These are phyloP conservation scores for Hirundichthys speculiger DNA, from an alignment of 2,113 vertebrate genomes.

Conservation along the genomic window DNA sequence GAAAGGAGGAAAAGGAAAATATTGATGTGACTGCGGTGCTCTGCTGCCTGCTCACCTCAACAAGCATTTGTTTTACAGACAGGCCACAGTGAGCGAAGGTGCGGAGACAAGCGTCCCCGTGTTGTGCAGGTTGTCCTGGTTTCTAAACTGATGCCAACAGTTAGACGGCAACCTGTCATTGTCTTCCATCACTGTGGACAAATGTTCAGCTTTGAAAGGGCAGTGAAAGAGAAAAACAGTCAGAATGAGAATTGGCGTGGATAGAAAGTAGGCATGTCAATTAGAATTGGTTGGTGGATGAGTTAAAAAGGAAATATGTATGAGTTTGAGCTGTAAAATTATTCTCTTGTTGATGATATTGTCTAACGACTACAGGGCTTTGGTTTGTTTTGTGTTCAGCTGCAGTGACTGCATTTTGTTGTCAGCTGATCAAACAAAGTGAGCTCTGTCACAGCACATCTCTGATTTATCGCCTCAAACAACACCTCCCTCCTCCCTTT, in stretches of 20 bases:
- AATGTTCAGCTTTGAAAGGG: not conserved
- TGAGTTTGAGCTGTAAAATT: slow-evolving; percentile 3
- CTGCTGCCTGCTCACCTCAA: slow-evolving; percentile 29
- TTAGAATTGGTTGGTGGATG: no score
- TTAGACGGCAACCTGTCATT: slow-evolving; percentile 5
- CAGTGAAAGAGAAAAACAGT: not conserved
- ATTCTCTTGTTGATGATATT: not conserved
- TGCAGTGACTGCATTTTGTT: slow-evolving; percentile 21
- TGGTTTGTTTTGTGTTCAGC: slow-evolving; percentile 16
- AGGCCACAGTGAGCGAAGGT: slow-evolving; percentile 39
- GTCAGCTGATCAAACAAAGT: slow-evolving; percentile 50
- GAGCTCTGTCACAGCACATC: slow-evolving; percentile 40
- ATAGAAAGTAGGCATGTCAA: not conserved
- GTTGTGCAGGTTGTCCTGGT: not conserved
- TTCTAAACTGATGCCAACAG: slow-evolving; percentile 12
- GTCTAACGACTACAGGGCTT: slow-evolving; percentile 1
- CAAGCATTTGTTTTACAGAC: slow-evolving; percentile 40
- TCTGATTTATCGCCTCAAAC: slow-evolving; percentile 54
- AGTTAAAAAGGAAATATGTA: no score
- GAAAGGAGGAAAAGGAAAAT: slow-evolving; percentile 1
- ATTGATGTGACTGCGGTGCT: slow-evolving; percentile 59
- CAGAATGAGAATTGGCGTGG: no score
- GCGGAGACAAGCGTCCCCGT: slow-evolving; percentile 26
- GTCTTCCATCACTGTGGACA: not conserved
- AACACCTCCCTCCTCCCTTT: slow-evolving; percentile 20